Evolutionary conservation across 2,797 vertebrate genomes (phyloP).

Genomic region (Enteromius thamalakanensis): DNA sequence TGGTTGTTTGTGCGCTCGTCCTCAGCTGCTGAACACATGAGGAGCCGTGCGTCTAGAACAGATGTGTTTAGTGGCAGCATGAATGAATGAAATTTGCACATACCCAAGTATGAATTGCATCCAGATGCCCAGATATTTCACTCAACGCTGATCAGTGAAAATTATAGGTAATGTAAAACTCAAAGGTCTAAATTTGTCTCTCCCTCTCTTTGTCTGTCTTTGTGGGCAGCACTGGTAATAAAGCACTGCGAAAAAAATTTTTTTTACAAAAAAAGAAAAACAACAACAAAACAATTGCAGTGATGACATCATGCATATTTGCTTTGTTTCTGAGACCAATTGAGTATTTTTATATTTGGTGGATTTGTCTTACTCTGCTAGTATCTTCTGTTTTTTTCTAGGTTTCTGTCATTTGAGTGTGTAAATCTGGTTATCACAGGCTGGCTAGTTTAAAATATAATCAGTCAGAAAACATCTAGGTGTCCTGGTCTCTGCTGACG

Average conservation of each 20-base stretch:
- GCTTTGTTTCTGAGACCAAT: background rate
- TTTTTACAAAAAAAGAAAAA: background rate
- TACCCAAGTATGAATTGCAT: conserved; percentile 24
- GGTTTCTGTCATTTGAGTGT: background rate
- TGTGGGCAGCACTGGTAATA: background rate
- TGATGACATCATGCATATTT: background rate
- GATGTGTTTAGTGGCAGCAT: conserved; percentile 30
- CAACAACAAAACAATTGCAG: background rate
- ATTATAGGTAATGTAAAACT: conserved; percentile 31
- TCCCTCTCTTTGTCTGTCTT: background rate
- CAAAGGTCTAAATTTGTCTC: background rate
- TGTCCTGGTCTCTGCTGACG: no score
- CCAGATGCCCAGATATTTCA: conserved; percentile 38
- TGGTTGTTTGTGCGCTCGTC: conserved; percentile 3
- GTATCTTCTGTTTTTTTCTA: background rate
- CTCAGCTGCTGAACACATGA: conserved; percentile 30
- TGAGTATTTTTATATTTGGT: background rate
- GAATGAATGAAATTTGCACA: conserved; percentile 31
- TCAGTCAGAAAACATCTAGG: no score
- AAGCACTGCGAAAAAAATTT: background rate
- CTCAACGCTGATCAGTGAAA: conserved; percentile 15
- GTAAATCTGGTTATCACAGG: background rate
- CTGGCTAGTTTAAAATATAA: background rate
- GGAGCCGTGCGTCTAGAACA: background rate
- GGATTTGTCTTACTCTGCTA: background rate